These are phyloP conservation scores for Eciton burchellii DNA, from an alignment of 1,140 invertebrate species.

Conservation along the genomic window DNA sequence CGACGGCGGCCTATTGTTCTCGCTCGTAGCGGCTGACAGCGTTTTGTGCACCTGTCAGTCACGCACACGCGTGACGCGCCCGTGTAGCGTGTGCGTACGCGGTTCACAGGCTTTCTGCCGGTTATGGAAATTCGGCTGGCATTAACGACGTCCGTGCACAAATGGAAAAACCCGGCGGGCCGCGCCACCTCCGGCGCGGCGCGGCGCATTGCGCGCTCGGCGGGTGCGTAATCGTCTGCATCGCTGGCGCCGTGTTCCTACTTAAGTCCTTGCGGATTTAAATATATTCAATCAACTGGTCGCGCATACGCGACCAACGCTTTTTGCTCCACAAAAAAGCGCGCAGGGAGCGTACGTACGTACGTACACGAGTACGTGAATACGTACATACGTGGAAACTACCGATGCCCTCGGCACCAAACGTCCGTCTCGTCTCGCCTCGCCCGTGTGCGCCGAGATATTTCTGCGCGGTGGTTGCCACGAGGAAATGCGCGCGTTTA, in stretches of 20 bases:
- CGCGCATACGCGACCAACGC: slow-evolving; percentile 51
- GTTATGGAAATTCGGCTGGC: slow-evolving; percentile 68
- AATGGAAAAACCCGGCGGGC: slow-evolving; percentile 65
- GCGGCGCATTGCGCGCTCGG: slow-evolving; percentile 57
- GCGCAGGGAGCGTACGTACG: not conserved
- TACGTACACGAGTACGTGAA: not conserved
- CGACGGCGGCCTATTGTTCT: slow-evolving; percentile 34
- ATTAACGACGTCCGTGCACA: slow-evolving; percentile 66
- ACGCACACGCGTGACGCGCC: not conserved
- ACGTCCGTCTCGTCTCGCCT: slow-evolving; percentile 16
- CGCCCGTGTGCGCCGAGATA: slow-evolving; percentile 38
- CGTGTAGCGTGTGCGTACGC: too few relatives aligned
- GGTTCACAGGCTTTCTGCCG: not conserved
- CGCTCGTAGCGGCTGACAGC: slow-evolving; percentile 14
- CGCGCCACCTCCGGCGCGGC: slow-evolving; percentile 18
- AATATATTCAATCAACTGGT: slow-evolving; percentile 57
- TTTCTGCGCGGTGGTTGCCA: slow-evolving; percentile 55
- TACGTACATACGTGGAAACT: not conserved
- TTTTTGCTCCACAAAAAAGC: slow-evolving; percentile 50
- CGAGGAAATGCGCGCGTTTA: slow-evolving; percentile 43
- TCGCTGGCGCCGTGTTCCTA: slow-evolving; percentile 67
- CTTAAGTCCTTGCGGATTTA: slow-evolving; percentile 57
- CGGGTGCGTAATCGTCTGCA: slow-evolving; percentile 68
- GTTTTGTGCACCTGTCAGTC: slow-evolving; percentile 52
- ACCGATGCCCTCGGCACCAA: not conserved